These are phyloP conservation scores for Thalassarche chlororhynchos DNA, from an alignment of 2,113 vertebrate genomes.

Conservation along the genomic window DNA sequence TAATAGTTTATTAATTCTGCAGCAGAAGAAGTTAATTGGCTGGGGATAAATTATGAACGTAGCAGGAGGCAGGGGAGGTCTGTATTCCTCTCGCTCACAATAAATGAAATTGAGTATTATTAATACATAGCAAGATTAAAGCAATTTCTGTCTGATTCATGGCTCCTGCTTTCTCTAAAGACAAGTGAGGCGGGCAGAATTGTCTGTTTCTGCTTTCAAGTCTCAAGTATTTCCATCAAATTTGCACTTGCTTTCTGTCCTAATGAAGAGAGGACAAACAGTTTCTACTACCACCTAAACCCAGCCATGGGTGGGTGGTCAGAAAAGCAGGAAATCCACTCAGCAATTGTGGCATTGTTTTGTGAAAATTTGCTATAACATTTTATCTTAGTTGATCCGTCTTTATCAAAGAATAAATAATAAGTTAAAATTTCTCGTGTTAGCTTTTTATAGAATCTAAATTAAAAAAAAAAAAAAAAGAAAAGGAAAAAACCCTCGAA, in stretches of 20 bases:
- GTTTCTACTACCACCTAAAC: not conserved
- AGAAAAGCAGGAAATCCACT: not conserved
- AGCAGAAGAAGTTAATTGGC: slow-evolving; percentile 37
- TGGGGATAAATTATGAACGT: slow-evolving; percentile 15
- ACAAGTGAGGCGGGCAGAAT: not conserved
- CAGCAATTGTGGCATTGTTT: not conserved
- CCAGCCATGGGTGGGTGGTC: not conserved
- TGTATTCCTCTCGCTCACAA: not conserved
- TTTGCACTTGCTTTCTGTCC: not conserved
- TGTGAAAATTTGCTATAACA: not conserved
- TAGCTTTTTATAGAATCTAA: not conserved
- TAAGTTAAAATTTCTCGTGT: not conserved
- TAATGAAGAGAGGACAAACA: not conserved
- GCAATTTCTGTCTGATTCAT: not conserved
- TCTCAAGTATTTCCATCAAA: not conserved
- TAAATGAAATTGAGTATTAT: slow-evolving; percentile 11
- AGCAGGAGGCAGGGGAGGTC: slow-evolving; percentile 5
- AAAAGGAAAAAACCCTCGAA: not conserved
- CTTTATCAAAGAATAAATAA: not conserved
- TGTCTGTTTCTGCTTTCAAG: not conserved
- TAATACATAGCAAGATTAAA: slow-evolving; percentile 4
- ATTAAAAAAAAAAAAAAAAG: too few relatives aligned
- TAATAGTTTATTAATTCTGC: slow-evolving; percentile 17
- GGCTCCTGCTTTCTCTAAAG: not conserved
- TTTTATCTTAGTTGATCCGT: not conserved